Conservation (phyloP, 92 coral and sea anemone species). For the Montipora capitata region DNA sequence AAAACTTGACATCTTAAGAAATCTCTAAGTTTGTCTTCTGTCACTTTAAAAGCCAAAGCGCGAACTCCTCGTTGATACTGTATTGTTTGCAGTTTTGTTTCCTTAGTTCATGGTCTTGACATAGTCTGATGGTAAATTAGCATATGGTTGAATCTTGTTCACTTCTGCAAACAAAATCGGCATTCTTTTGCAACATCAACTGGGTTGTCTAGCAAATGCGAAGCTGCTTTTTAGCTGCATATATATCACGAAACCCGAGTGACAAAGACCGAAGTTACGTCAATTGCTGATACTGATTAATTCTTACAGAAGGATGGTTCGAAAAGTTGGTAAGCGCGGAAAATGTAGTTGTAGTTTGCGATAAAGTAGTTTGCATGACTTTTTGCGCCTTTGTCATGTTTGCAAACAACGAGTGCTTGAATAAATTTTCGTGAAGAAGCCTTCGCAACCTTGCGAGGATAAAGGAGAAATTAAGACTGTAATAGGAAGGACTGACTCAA, state of each 20-base stretch:
- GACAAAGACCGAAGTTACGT: background rate
- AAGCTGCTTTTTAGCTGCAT: background rate
- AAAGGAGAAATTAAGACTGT: background rate
- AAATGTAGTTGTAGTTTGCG: background rate
- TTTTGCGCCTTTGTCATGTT: constrained; percentile 24
- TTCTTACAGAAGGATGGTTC: background rate
- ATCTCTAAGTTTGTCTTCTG: constrained; percentile 32
- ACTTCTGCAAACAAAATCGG: constrained; percentile 41
- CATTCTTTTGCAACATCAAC: constrained; percentile 83
- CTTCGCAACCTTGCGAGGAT: background rate
- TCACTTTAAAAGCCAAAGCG: constrained; percentile 19
- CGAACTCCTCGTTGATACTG: constrained; percentile 45
- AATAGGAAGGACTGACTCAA: too few species aligned
- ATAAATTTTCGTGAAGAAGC: constrained; percentile 19
- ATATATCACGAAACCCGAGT: background rate
- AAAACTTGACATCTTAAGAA: background rate
- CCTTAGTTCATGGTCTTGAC: constrained; percentile 53
- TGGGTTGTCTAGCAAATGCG: constrained; percentile 71
- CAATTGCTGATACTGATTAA: background rate
- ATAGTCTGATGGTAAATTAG: constrained; percentile 57
- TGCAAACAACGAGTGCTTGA: constrained; percentile 36
- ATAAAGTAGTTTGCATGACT: constrained; percentile 28
- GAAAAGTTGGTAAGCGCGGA: constrained; percentile 3
- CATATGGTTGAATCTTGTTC: constrained; percentile 53
- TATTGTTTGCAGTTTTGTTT: constrained; percentile 59